A percentile compares a stretch with the other conserved stretches of the same genome.
These are phyloP conservation scores for Macaca fascicularis DNA, from an alignment of 2,113 vertebrate species.

Conservation along the genomic window DNA sequence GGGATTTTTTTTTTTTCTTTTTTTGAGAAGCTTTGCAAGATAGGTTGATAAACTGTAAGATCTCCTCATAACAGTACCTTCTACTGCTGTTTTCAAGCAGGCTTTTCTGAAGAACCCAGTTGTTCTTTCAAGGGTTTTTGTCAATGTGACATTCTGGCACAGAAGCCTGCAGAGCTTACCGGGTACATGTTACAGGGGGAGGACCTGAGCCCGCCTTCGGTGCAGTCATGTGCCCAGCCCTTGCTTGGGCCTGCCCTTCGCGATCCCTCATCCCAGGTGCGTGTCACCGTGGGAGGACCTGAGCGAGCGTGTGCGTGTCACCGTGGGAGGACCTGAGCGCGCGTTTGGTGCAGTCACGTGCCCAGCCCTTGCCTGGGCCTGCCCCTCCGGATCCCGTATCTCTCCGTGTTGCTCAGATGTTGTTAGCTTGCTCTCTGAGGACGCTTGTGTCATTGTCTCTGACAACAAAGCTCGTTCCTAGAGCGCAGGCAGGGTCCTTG, in stretches of 20 bases:
- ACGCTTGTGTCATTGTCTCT: accelerated
- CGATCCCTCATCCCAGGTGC: accelerated
- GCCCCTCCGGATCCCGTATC: accelerated
- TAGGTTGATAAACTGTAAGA: background rate
- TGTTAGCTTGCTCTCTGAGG: background rate
- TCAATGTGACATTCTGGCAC: accelerated
- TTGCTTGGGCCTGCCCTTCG: background rate
- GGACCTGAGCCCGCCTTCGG: accelerated
- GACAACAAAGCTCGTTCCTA: background rate
- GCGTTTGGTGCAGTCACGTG: accelerated
- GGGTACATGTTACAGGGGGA: accelerated
- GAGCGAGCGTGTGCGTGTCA: too few species aligned
- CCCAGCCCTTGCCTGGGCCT: background rate
- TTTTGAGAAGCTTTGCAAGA: background rate
- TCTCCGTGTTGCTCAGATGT: background rate
- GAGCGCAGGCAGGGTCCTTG: accelerated
- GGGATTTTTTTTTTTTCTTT: background rate
- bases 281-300: too few species aligned
- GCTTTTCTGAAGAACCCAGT: background rate
- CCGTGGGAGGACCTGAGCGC: too few species aligned
- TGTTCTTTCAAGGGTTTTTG: background rate
- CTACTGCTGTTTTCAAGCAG: background rate
- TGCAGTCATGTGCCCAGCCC: accelerated
- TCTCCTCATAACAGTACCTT: background rate
- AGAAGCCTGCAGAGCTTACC: background rate